These are phyloP conservation scores for Parnassius glacialis DNA, from an alignment of 2,888 invertebrate species.

Conservation along the genomic window DNA sequence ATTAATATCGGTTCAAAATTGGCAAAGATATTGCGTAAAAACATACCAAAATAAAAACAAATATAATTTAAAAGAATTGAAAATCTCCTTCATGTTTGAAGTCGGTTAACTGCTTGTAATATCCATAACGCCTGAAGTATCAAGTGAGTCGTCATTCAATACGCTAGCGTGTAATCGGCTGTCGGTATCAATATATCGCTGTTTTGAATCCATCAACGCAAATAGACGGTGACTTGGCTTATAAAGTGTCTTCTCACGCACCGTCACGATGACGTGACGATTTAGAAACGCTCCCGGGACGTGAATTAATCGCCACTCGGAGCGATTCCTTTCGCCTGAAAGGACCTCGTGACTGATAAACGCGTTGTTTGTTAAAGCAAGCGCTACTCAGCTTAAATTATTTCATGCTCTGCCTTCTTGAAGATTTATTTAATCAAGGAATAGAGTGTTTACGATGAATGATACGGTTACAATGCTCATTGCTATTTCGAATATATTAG, in stretches of 20 bases:
- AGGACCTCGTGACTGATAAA: constrained; percentile 47
- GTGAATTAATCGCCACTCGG: constrained; percentile 64
- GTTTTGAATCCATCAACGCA: constrained; percentile 55
- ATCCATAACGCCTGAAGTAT: background rate
- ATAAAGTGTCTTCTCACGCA: constrained; percentile 42
- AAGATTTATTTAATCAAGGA: constrained; percentile 23
- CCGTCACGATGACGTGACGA: constrained; percentile 58
- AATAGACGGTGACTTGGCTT: constrained; percentile 55
- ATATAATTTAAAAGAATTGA: no score
- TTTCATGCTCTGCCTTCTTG: constrained; percentile 41
- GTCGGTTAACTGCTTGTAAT: no score
- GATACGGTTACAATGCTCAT: constrained; percentile 12
- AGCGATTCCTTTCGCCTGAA: constrained; percentile 39
- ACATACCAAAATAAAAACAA: no score
- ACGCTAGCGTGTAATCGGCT: constrained; percentile 10
- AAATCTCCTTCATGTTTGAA: no score
- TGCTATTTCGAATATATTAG: constrained; percentile 1
- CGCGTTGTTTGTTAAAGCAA: constrained; percentile 58
- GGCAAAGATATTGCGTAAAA: no score
- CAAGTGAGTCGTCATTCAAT: constrained; percentile 17
- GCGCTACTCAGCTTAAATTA: constrained; percentile 55
- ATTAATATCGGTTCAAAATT: no score
- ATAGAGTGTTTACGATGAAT: constrained; percentile 11
- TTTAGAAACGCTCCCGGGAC: constrained; percentile 39
- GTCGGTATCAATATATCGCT: constrained; percentile 60